phyloP scores from a whole-genome alignment of 2,797 vertebrate genomes.

The Pangasius macronema region DNA sequence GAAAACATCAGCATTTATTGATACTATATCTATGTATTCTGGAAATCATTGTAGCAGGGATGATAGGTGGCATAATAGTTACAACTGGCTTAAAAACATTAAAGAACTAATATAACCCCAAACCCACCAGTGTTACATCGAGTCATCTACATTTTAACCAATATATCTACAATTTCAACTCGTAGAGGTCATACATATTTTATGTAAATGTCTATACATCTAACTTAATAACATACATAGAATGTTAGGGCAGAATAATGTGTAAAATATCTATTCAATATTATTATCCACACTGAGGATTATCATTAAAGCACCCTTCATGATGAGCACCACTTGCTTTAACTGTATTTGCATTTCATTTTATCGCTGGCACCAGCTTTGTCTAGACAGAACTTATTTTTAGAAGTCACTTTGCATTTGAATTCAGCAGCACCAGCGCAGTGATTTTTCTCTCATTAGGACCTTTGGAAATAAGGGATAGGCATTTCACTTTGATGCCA shows the following conservation, averaged over 20 bases:
- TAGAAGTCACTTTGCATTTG: conserved; percentile 50
- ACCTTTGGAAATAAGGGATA: conserved; percentile 46
- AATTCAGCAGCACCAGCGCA: conserved; percentile 46
- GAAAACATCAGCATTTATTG: background rate
- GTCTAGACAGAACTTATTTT: conserved; percentile 62
- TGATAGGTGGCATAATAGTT: background rate
- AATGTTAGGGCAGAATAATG: background rate
- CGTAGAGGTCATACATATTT: background rate
- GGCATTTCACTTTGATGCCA: conserved; percentile 45
- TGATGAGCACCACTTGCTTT: conserved; percentile 26
- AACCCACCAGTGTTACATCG: background rate
- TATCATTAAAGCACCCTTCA: conserved; percentile 12
- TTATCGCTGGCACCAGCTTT: conserved; percentile 56
- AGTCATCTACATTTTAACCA: background rate
- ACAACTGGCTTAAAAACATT: background rate
- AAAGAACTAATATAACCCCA: background rate
- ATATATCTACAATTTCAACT: background rate
- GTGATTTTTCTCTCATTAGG: conserved; percentile 41
- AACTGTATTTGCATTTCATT: conserved; percentile 55
- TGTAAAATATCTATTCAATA: background rate
- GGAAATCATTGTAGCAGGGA: background rate
- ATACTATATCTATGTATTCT: background rate
- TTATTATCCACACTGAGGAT: background rate
- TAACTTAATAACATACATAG: background rate
- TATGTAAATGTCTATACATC: background rate